Evolutionary conservation across 1,140 invertebrate genomes (phyloP).

Genomic region (Elysia chlorotica): DNA sequence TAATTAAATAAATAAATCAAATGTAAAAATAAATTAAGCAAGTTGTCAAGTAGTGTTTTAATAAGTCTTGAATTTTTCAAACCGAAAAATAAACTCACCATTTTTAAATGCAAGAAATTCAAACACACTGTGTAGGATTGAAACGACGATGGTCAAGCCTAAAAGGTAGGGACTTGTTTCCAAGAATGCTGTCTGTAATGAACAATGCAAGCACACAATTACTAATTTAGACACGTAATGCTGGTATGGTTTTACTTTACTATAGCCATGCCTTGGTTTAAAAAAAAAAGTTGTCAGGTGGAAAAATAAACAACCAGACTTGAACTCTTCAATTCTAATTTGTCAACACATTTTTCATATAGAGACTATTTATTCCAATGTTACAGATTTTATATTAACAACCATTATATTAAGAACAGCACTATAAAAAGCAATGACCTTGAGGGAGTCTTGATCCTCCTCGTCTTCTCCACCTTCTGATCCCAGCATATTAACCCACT

Average conservation of each 20-base stretch:
- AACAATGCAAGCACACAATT: constrained; percentile 4
- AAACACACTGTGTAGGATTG: constrained; percentile 95
- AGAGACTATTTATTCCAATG: too few relatives aligned
- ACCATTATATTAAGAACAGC: too few relatives aligned
- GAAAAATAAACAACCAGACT: too few relatives aligned
- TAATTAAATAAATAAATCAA: too few relatives aligned
- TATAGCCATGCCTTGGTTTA: too few relatives aligned
- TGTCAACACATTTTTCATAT: too few relatives aligned
- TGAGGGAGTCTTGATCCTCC: constrained; percentile 95
- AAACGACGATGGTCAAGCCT: constrained; percentile 87
- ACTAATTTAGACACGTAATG: neutral
- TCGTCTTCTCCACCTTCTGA: constrained; percentile 75
- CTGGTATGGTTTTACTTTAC: too few relatives aligned
- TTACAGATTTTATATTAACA: too few relatives aligned
- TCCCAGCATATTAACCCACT: constrained; percentile 65
- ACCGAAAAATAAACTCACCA: constrained; percentile 68
- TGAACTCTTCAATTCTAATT: too few relatives aligned
- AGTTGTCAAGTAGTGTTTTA: too few relatives aligned
- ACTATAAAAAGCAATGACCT: constrained; percentile 61
- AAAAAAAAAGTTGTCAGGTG: too few relatives aligned
- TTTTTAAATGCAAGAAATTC: constrained; percentile 99
- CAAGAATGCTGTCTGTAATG: constrained; percentile 79
- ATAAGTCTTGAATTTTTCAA: neutral
- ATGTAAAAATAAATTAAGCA: too few relatives aligned
- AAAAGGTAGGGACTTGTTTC: constrained; percentile 97